A percentile compares a stretch with the other conserved stretches of the same genome.
These are phyloP conservation scores for Lithosia quadra DNA, from an alignment of 2,888 invertebrate genomes.

Conservation along the genomic window DNA sequence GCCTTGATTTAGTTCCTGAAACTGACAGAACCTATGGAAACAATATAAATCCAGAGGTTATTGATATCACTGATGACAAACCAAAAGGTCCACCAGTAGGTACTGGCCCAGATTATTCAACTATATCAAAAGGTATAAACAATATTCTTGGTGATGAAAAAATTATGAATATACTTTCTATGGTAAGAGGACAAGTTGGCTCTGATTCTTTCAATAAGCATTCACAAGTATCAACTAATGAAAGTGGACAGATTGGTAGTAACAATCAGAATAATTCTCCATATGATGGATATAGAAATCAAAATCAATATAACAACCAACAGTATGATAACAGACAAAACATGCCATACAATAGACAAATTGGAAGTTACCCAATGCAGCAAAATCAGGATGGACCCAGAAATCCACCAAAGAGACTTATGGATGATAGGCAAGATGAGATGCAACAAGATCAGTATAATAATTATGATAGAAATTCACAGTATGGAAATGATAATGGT, in stretches of 20 bases:
- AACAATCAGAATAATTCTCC: conserved; percentile 31
- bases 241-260: conserved; percentile 34
- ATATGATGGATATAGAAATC: conserved; percentile 59
- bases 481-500: conserved; percentile 50
- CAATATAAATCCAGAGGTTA: conserved; percentile 61
- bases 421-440: conserved; percentile 47
- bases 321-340: conserved; percentile 60
- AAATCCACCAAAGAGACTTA: neutral
- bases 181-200: conserved; percentile 62
- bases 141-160: conserved; percentile 89
- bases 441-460: conserved; percentile 55
- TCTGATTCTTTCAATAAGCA: conserved; percentile 39
- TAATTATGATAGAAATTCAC: conserved; percentile 58
- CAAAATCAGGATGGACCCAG: conserved; percentile 53
- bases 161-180: conserved; percentile 87
- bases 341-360: conserved; percentile 54
- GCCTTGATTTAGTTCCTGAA: conserved; percentile 89
- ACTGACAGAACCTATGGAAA: conserved; percentile 54
- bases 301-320: conserved; percentile 54
- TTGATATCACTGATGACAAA: conserved; percentile 69
- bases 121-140: conserved; percentile 88
- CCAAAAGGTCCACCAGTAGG: conserved; percentile 23
- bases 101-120: conserved; percentile 83
- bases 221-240: conserved; percentile 16
- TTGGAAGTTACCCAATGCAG: conserved; percentile 41